Evolutionary conservation across 2,797 vertebrate species (phyloP), one percentile per base, ranked within the genome.

Genomic region (Acropternis orthonyx): DNA sequence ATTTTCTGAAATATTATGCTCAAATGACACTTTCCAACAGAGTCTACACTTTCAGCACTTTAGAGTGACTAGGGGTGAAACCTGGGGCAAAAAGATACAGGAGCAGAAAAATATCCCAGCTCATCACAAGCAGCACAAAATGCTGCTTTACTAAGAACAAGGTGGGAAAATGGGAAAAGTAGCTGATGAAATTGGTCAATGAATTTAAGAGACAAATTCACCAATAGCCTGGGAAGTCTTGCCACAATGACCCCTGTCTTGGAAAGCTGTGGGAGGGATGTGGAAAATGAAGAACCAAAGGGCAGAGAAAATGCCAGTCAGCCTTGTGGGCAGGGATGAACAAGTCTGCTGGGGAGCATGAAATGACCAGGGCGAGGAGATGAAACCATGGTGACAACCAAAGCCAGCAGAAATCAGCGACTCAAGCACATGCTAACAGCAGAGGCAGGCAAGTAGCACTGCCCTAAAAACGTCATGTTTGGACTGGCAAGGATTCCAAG

Each of bases 1-100:
- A 21, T 22, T 69, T 88, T 85, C 75, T 41, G 1, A 73, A 56
- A 49, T 65, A 10, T 22, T 30, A 9, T 36, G 16, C n/a, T 81
- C 66, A 88, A 88, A 56, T 23, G 12, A 95, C 30, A 39, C 28
- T 48, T 91, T 72, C 37, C 59, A 84, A 77, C 11, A 81, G 19
- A 48, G 10, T 1, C 48, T 30, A 28, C 7, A 3, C 21, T 72
- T 72, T 20, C 9, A 34, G 46, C 49, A 61, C 20, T 51, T 62
- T 30, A 61, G 28, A 28, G 27, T 6, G 46, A 87, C 48, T 18
- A 46, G 23, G 23, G 41, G 39, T 56, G 26, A 79, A 83, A 79
- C 21, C 13, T 43, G 18, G 14, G n/a, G 15, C 39, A 89, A 55
- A 79, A 78, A 32, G 6, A 63, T 6, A 37, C 0, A 23, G 48